Evolutionary conservation across 2,113 vertebrate species (phyloP), one percentile per base, ranked within the genome.

Genomic region (Pelecanus crispus): DNA sequence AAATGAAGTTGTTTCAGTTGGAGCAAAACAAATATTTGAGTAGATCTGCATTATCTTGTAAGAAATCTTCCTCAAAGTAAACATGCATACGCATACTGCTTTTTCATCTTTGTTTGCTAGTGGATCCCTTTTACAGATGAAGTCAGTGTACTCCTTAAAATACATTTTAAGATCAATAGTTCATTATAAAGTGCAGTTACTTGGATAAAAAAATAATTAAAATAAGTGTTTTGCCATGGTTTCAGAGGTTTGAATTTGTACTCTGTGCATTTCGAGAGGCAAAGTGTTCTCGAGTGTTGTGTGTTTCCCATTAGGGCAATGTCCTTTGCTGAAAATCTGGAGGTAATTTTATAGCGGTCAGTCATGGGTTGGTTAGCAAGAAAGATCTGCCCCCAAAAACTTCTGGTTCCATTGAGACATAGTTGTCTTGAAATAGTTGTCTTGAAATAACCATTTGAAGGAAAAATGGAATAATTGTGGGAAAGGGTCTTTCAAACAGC

Each of bases 291-390:
- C 36, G 49, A 47, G 42, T 55, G 49, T 72, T 95, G 86, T 88
- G 63, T 96, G 94, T 96, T 96, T 97, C 77, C 83, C 83, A 93
- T 96, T 97, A 97, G 70, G 56, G 56, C 77, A 87, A 52, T 53
- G 92, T 95, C 91, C 73, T 97, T 80, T 74, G 80, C 68, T 92
- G 83, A 68, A 93, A 97, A 96, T 95, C 95, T 95, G 95, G 96
- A 97, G 95, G 86, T 92, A 94, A 95, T 96, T 97, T 94, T 81
- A 75, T 50, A 95, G 92, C 16, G 56, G 94, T 92, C 94, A 91
- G 82, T 93, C 91, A 91, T 91, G 91, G 73, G 25, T 25, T 96
- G 68, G 86, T 96, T 97, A 97, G 90, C 61, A 67, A 88, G 79
- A 93, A 90, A 47, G 92, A 92, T 91, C 91, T 79, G 55, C 71